Percentiles rank a stretch among this genome's conserved stretches.
These are phyloP conservation scores for Pterostichus madidus DNA, from an alignment of 2,888 invertebrate genomes.

Conservation along the genomic window DNA sequence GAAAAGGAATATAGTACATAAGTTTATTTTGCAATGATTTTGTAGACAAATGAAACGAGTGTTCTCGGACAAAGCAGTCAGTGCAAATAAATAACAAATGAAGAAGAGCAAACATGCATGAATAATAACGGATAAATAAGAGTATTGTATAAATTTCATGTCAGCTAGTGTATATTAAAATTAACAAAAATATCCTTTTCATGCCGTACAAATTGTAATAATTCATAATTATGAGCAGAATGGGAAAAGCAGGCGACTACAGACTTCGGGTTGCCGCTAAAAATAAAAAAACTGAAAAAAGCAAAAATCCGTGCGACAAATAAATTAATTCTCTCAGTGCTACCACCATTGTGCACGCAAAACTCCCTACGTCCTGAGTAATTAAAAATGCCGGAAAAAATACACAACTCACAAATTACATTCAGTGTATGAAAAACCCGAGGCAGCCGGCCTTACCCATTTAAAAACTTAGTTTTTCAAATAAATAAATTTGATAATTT, in stretches of 20 bases:
- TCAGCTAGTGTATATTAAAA: slow-evolving; percentile 60
- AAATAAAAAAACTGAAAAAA: slow-evolving; percentile 62
- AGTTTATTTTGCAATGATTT: slow-evolving; percentile 19
- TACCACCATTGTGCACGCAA: slow-evolving; percentile 66
- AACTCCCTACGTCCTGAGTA: slow-evolving; percentile 66
- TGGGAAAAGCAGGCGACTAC: slow-evolving; percentile 54
- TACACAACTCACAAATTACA: slow-evolving; percentile 65
- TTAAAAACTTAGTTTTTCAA: slow-evolving; percentile 65
- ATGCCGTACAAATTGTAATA: slow-evolving; percentile 65
- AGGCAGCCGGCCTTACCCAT: slow-evolving; percentile 48
- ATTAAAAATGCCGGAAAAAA: slow-evolving; percentile 67
- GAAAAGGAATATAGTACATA: slow-evolving; percentile 32
- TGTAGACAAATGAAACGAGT: neutral
- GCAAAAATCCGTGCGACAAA: slow-evolving; percentile 66
- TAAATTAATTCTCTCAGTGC: slow-evolving; percentile 66
- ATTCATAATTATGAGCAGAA: slow-evolving; percentile 65
- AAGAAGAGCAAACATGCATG: slow-evolving; percentile 51
- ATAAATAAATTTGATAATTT: slow-evolving; percentile 67
- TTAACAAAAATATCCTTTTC: slow-evolving; percentile 60
- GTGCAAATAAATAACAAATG: slow-evolving; percentile 43
- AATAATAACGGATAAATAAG: slow-evolving; percentile 55
- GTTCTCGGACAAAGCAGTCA: slow-evolving; percentile 37
- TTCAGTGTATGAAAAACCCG: slow-evolving; percentile 52
- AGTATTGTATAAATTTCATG: slow-evolving; percentile 53
- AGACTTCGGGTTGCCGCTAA: slow-evolving; percentile 53